Conservation (phyloP, 1,140 invertebrate genomes). For the Drosophila rufa region DNA sequence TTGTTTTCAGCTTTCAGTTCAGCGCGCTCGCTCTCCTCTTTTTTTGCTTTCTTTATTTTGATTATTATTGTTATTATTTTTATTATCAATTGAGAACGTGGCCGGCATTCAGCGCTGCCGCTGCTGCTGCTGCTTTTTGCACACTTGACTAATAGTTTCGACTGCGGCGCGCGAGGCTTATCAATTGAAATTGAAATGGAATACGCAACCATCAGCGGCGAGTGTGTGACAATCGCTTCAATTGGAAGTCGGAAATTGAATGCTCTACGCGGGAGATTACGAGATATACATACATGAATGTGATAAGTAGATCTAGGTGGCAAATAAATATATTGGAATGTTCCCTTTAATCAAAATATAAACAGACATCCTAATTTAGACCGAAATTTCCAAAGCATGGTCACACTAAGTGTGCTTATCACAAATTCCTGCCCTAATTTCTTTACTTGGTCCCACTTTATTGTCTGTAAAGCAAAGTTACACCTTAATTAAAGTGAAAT, state of each 20-base stretch:
- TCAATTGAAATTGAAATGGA: slow-evolving; percentile 77
- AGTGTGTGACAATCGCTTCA: slow-evolving; percentile 19
- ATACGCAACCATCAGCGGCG: slow-evolving; percentile 57
- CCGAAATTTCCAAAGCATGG: background rate
- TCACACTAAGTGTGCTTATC: background rate
- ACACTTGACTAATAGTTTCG: slow-evolving; percentile 77
- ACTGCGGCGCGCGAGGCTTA: slow-evolving; percentile 65
- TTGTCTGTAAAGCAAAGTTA: background rate
- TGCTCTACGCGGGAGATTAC: slow-evolving; percentile 28
- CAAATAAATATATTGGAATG: background rate
- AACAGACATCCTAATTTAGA: background rate
- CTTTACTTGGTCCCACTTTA: background rate
- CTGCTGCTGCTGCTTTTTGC: slow-evolving; percentile 52
- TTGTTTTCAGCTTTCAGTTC: slow-evolving; percentile 38
- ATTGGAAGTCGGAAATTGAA: slow-evolving; percentile 22
- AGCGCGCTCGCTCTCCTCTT: background rate
- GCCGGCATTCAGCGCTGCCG: slow-evolving; percentile 70
- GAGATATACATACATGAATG: background rate
- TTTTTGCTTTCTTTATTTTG: slow-evolving; percentile 58
- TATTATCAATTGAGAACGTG: slow-evolving; percentile 84
- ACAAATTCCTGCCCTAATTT: too few species aligned
- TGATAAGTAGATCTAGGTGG: background rate
- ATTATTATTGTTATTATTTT: slow-evolving; percentile 81
- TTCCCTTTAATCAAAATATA: background rate
- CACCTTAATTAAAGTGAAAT: too few species aligned